A percentile compares a stretch with the other conserved stretches of the same genome.
These are phyloP conservation scores for Micronycteris hirsuta DNA, from an alignment of 2,113 vertebrate species.

Conservation along the genomic window DNA sequence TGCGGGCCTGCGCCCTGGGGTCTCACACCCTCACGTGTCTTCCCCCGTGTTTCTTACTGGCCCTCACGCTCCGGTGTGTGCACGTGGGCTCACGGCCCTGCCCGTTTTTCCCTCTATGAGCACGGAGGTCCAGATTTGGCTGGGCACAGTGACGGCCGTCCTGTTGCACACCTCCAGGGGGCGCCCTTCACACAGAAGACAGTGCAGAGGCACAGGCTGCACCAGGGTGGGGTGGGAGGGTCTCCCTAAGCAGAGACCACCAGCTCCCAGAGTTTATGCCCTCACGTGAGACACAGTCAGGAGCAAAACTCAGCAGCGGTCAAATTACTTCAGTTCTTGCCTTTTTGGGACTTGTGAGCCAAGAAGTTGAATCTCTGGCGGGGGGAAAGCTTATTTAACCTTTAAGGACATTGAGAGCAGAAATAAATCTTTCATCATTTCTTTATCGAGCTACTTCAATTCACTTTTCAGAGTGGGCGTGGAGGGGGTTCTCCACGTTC, in stretches of 20 bases:
- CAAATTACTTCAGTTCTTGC: neutral
- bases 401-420: neutral
- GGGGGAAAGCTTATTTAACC: neutral
- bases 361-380: neutral
- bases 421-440: neutral
- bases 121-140: neutral
- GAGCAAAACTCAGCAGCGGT: rapidly evolving
- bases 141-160: rapidly evolving
- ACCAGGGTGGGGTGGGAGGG: neutral
- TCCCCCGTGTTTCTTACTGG: neutral
- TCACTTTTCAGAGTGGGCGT: neutral
- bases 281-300: rapidly evolving
- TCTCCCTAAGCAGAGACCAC: neutral
- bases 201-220: too few species aligned
- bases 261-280: neutral
- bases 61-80: rapidly evolving
- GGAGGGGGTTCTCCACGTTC: rapidly evolving
- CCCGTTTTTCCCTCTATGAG: neutral
- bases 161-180: neutral
- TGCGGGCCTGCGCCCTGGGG: neutral
- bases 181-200: neutral
- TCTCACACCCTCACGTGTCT: neutral
- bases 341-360: neutral
- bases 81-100: too few species aligned
- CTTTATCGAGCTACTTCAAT: neutral